Base-by-base conservation (phyloP, 2,797 vertebrate species). In the Hipposideros larvatus region DNA sequence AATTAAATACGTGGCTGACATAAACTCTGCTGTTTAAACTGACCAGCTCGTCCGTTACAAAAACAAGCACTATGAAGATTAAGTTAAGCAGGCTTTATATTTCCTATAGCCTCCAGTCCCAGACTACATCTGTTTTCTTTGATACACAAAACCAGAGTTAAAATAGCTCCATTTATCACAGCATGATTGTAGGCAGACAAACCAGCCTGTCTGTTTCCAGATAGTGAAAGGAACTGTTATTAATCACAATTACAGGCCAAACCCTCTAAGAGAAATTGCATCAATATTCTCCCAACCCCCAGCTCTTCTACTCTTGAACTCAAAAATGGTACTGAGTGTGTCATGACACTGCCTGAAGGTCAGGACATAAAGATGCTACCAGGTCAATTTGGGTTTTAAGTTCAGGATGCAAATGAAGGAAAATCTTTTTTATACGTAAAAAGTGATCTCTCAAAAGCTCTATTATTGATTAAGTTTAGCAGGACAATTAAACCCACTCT, bases 221-320 rank as follows among this genome's bases (percentile, higher is more conserved):
- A 99, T 99, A 99, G 99, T 98, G 97, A 99, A 99, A 98, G 98
- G 99, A 99, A 98, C 99, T 97, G 98, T 99, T 99, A 99, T 99
- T 99, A 99, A 99, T 99, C 99, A 99, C 99, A 99, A 99, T 99
- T 99, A 99, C 99, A 99, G 99, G 98, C 98, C 98, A 99, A 99
- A 98, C 98, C 98, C 97, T 98, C 98, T 97, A 98, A 98, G 98
- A 97, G 98, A 99, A 99, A 99, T 98, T 98, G 97, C 99, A 99
- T 99, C 98, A 99, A 99, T 99, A 99, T 98, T 99, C 98, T 98
- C 91, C 97, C 97, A 98, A 82, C 97, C 92, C 63, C 61, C 65
- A 96, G 75, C 21, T 95, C 93, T 98, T 97, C 92, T 94, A 91
- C 63, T 95, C 71, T 96, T 96, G 57, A 98, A 98, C 96, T 97